A percentile compares a stretch with the other conserved stretches of the same genome.
These are phyloP conservation scores for Chrysopilus asiliformis DNA, from an alignment of 2,888 invertebrate genomes.

Conservation along the genomic window DNA sequence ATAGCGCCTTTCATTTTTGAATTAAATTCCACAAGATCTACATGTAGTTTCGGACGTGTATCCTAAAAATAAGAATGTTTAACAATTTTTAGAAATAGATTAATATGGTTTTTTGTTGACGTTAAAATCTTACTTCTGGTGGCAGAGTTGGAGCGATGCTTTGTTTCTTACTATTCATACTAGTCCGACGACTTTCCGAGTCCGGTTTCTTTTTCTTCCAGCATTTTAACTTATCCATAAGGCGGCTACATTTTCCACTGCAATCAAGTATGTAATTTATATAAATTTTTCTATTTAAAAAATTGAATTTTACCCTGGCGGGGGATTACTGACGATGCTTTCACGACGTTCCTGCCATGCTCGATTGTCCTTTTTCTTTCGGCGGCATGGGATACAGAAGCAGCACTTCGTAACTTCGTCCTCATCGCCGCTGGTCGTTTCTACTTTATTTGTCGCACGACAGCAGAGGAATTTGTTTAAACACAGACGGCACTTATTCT, in stretches of 20 bases:
- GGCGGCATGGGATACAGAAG: conserved; percentile 33
- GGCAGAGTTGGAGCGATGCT: conserved; percentile 51
- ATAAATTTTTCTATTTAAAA: conserved; percentile 2
- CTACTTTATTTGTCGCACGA: conserved; percentile 33
- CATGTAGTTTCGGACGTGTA: conserved; percentile 59
- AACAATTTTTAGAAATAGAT: too few relatives aligned
- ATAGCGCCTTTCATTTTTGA: conserved; percentile 86
- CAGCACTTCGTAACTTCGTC: conserved; percentile 30
- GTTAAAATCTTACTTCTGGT: conserved; percentile 45
- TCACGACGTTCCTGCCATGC: conserved; percentile 39
- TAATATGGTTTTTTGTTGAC: too few relatives aligned
- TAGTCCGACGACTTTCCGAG: conserved; percentile 44
- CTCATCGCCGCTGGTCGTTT: conserved; percentile 23
- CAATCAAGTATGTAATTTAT: conserved; percentile 6
- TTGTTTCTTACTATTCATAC: conserved; percentile 51
- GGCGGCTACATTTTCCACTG: conserved; percentile 31
- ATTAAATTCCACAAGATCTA: conserved; percentile 63
- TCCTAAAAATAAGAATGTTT: conserved; percentile 40
- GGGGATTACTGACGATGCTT: conserved; percentile 41
- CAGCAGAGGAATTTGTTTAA: conserved; percentile 34
- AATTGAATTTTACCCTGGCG: conserved; percentile 21
- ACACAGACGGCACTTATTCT: conserved; percentile 30
- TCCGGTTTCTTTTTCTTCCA: conserved; percentile 36
- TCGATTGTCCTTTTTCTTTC: conserved; percentile 24
- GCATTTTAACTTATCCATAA: conserved; percentile 31